Base-by-base conservation (phyloP, 2,113 vertebrate genomes). In the Athene cunicularia region DNA sequence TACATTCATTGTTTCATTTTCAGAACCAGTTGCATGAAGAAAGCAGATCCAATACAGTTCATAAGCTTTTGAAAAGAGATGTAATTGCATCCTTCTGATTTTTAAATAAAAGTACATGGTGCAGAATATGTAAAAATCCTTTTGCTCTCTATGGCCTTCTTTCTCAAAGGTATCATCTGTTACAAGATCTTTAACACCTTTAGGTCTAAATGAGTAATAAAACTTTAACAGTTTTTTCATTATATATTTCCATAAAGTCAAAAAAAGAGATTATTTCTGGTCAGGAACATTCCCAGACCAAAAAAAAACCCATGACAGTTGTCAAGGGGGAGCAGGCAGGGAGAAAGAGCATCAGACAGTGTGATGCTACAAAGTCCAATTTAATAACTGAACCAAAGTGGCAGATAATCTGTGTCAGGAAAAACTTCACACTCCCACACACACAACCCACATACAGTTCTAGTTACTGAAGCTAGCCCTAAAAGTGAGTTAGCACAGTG, bases 371-470 rank as follows among this genome's bases (percentile, higher is more conserved):
- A 80, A 77, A 94, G 68, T 81, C 71, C 84, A 85, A 35, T 79
- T 88, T 91, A 95, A 93, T 96, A 96, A 91, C 45, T 71, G 55
- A 91, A 87, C 55, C n/a, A 84, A 86, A 86, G 64, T 52, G 50
- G 56, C 0, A 0, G 64, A 87, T 87, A 93, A 93, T 68, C 68
- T 79, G 91, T 63, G 86, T 89, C 89, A 93, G 83, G 91, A 91
- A 96, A 96, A 96, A 79, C 76, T 67, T 95, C 76, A 55, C 60
- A 67, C 76, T 87, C 80, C 83, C 56, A 86, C 73, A 77, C 20
- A 23, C 13, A 35, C 32, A 74, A 80, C 83, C 86, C 60, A 86
- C 72, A 45, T 6, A 84, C 6, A 74, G 10, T 50, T 89, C 60
- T n/a, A 86, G 76, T 63, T 83, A 66, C 56, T 22, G 20, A 91